Percentiles rank a stretch among this genome's conserved stretches.
Conservation (phyloP, 2,797 vertebrate genomes). For the Ptychobarbus kaznakovi region DNA sequence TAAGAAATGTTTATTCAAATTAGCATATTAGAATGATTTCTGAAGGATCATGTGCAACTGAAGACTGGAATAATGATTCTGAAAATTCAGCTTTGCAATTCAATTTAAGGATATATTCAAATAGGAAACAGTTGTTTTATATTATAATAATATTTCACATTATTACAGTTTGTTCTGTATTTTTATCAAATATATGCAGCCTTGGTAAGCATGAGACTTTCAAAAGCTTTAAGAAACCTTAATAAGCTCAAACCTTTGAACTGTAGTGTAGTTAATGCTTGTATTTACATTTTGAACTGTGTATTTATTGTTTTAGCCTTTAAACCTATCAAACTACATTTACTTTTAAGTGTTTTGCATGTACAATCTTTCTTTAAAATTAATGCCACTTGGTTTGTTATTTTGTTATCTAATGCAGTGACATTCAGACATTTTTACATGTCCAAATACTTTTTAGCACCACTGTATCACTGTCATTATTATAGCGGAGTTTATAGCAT, state of each 20-base stretch:
- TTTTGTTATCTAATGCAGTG: neutral
- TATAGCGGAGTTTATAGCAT: neutral
- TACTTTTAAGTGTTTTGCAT: neutral
- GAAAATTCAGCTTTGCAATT: neutral
- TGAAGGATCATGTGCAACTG: neutral
- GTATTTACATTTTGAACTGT: neutral
- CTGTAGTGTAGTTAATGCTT: neutral
- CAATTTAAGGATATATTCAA: neutral
- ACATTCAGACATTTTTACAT: neutral
- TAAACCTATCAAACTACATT: neutral
- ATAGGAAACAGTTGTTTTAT: neutral
- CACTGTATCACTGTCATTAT: constrained; percentile 6
- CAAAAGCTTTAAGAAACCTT: neutral
- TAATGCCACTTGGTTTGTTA: neutral
- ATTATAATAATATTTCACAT: neutral
- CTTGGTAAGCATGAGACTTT: neutral
- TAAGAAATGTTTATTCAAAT: neutral
- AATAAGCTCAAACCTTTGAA: neutral
- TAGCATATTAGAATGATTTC: neutral
- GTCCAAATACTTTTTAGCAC: neutral
- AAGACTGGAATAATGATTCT: neutral
- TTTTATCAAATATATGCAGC: neutral
- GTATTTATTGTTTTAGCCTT: neutral
- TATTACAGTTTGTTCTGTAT: neutral
- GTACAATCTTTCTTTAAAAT: neutral